Base-by-base conservation (phyloP, 2,888 invertebrate species). In the Dasypolia templi region DNA sequence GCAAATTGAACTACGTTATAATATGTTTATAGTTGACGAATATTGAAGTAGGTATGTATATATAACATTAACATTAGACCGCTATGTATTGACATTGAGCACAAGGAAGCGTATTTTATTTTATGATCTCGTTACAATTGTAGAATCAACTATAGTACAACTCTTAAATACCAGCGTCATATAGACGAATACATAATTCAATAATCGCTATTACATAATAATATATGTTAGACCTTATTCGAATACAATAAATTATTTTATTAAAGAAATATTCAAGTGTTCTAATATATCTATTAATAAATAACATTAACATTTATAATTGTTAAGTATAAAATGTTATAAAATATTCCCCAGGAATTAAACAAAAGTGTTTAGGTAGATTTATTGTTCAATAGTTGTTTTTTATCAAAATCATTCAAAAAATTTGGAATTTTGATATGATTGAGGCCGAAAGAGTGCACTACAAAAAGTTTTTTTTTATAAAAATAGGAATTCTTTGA, bases 401-500 rank as follows among this genome's bases (percentile, higher is more conserved):
- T n/a, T 86, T 87, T 90, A 78, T 81, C 83, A 78, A 91, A 89
- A 87, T 76, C 87, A 88, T 86, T 88, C 79, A 90, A 92, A 92
- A 91, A 90, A 77, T 89, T 91, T 92, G 84, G 89, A 94, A 93
- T 93, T 93, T 94, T 95, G 95, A 95, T 96, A 96, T 90, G 91
- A 83, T 79, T 91, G 92, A 91, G 89, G 90, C 91, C 92, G 91
- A 92, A 92, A 92, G 89, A 83, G 87, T 89, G 90, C 83, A 92
- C 90, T 95, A 94, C 93, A 94, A 92, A 95, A 94, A 93, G 91
- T 93, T 93, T 91, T 93, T 92, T 89, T 89, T 75, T 95, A 96
- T 91, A 95, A 95, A 96, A 96, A 96, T 95, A 96, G 93, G 93
- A 95, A 92, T 93, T 92, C 91, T 93, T 91, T 91, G 91, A 94